Base-by-base conservation (phyloP, 1,140 invertebrate species). In the Daktulosphaira vitifoliae region DNA sequence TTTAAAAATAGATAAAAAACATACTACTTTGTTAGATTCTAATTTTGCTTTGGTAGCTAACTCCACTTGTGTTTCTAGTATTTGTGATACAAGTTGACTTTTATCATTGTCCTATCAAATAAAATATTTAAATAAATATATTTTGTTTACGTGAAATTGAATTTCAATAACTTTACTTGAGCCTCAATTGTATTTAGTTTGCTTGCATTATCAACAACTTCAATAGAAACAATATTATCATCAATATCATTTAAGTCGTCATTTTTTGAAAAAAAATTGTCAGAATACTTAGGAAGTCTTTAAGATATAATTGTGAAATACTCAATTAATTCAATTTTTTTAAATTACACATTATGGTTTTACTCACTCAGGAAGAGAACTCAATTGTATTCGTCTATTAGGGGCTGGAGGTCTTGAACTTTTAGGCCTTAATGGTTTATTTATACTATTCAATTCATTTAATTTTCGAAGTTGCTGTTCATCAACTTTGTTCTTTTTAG, bases 21-120 rank as follows among this genome's bases (percentile, higher is more conserved):
- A 20, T 33, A 62, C 56, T 20, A 22, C 29, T 62, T 62, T 62
- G 20, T n/a, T 46, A 33, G 56, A 33, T 3, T 62, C 56, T 46
- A 39, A 20, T 33, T 62, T 48, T 2, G 16, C 44, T 48, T 62
- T 65, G 68, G 78, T 69, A 67, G 76, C 77, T 25, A 84, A 72
- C 71, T 85, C 83, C 68, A 83, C 83, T 72, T 88, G 82, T 0
- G 87, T 88, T 71, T 89, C 83, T 46, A 90, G 75, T 72, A 90
- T 90, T 74, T 89, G 86, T 67, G 86, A 84, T 1, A 90, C 88
- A 23, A 90, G 73, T 71, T 86, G 84, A 4, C 88, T 87, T 71
- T 86, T 83, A 68, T 81, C 75, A 18, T 72, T 70, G 16, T 15
- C 64, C 70, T 62, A 62, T 6, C 11, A 33, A 33, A 33, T 33